Base-by-base conservation (phyloP, 2,888 invertebrate species). In the Andricus quercusramuli region DNA sequence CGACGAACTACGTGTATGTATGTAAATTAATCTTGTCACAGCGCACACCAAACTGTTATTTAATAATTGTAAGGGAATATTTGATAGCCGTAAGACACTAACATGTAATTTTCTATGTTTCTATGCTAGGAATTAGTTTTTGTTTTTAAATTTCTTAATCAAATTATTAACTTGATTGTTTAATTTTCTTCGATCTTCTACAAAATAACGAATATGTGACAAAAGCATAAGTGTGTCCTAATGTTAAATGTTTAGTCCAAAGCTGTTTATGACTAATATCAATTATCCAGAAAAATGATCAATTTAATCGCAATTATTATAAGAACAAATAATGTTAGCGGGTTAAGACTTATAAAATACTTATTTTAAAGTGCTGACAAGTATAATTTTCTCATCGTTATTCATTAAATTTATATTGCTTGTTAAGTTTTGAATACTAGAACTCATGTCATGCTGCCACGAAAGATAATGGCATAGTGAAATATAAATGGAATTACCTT, bases 31-130 rank as follows among this genome's bases (percentile, higher is more conserved):
- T 25, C 4, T 64, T 74, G 74, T 74, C 74, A n/a, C 56, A 74
- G 74, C 56, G 74, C 74, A 74, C 74, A 74, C 15, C 32, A 32
- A 37, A 56, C 56, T 74, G 56, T 74, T 74, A 74, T 74, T 74
- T 74, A 37, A 37, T 74, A 74, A 56, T 74, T 74, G 22, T 74
- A 74, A 74, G 74, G n/a, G 32, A 56, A 56, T 29, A 29, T 37
- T 32, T 56, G n/a, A 32, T 74, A 32, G 64, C 29, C 17, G 15
- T 64, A 64, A 29, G 22, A 6, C 29, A 29, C 59, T 59, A 11
- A 32, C 32, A 32, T 32, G 25, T n/a, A 51, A 74, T 74, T 74
- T 74, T 74, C 32, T 56, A 74, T 74, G 56, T 74, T 74, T 74
- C 74, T 74, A 74, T 74, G 22, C 22, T 11, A 22, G 13, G 1